These are phyloP conservation scores for Melopsittacus undulatus DNA, from an alignment of 2,797 vertebrate genomes.

Conservation along the genomic window DNA sequence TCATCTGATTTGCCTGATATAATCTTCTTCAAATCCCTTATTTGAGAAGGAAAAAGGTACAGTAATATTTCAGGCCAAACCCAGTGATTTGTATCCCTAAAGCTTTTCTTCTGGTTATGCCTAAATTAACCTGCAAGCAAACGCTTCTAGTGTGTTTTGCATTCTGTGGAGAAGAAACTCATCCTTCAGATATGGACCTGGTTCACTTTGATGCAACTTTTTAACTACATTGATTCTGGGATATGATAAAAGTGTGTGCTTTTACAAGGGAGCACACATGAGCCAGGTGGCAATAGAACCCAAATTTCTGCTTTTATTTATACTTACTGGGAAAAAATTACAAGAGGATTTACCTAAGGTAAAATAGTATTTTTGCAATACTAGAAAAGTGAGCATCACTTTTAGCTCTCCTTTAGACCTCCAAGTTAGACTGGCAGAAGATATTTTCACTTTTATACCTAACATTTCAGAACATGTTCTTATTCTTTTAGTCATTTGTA, in stretches of 20 bases:
- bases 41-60: background rate
- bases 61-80: background rate
- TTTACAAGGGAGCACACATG: background rate
- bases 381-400: background rate
- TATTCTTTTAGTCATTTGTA: conserved; percentile 18
- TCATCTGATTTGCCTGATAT: background rate
- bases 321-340: background rate
- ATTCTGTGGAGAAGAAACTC: background rate
- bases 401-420: background rate
- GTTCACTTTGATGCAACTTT: background rate
- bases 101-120: background rate
- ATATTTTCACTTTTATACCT: background rate
- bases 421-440: background rate
- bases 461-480: background rate
- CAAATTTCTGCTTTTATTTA: background rate
- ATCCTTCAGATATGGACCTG: background rate
- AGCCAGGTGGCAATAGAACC: background rate
- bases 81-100: background rate
- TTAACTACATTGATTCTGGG: background rate
- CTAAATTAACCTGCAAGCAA: background rate
- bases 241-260: background rate
- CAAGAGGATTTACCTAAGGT: background rate
- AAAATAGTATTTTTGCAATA: background rate
- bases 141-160: background rate
- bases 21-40: background rate